Base-by-base conservation (phyloP, 2,113 vertebrate genomes). In the Phylloscopus whistleri region DNA sequence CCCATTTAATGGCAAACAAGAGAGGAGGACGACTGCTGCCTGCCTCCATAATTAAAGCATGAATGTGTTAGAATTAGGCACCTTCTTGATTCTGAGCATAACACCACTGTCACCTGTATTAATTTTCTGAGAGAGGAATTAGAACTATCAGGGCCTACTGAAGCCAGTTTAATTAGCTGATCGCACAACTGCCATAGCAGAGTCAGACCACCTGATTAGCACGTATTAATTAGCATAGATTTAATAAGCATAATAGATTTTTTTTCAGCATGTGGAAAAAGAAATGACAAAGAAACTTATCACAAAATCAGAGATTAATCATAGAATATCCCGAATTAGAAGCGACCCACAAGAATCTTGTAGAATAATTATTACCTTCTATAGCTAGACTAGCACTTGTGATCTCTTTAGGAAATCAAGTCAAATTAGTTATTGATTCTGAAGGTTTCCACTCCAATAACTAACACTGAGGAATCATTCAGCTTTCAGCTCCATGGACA, bases 1-100 rank as follows among this genome's bases (percentile, higher is more conserved):
- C 74, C 91, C 89, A 84, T 78, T 93, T 92, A 87, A 94, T 82
- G 84, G 87, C 51, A 64, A 92, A 79, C 58, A 87, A 55, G 16
- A 70, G 41, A 37, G 83, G 56, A 84, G 53, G 58, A 89, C 0
- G 10, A 44, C 55, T 81, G 16, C 86, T 81, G 92, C 80, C 86
- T 81, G 92, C 80, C 91, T 87, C 27, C 76, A 11, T 17, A 89
- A 86, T 66, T 60, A 68, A 87, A 76, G 28, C 63, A 33, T 37
- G 59, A 35, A 37, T 19, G 16, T 46, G 19, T 53, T 8, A 63
- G 87, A 67, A 31, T 7, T 49, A 68, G 51, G 56, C 44, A 56
- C 3, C 0, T 5, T 43, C 56, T 58, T 39, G 46, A 56, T 84
- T 84, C 44, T 52, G 44, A 67, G 66, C 69, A 23, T 9, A 66